Evolutionary conservation across 2,113 vertebrate species (phyloP).

Genomic region (Ciconia boyciana): DNA sequence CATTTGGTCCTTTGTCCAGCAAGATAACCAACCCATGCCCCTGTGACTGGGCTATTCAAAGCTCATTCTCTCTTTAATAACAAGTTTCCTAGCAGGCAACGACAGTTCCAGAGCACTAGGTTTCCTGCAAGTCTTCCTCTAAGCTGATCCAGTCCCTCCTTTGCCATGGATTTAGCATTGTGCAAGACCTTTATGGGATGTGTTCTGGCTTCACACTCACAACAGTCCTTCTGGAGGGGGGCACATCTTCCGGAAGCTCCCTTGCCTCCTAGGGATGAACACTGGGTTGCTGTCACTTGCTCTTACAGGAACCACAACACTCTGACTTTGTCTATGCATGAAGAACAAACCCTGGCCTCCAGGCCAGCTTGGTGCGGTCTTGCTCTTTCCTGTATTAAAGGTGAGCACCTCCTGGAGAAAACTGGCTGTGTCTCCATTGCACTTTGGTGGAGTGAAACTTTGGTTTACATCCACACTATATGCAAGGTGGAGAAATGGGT

Average conservation of each 20-base stretch:
- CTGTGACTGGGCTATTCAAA: not conserved
- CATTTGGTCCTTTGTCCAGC: not conserved
- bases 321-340: not conserved
- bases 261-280: not conserved
- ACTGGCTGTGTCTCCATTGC: not conserved
- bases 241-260: not conserved
- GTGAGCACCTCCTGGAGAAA: not conserved
- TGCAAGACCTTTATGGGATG: not conserved
- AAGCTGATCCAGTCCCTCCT: not conserved
- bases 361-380: not conserved
- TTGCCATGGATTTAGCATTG: not conserved
- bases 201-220: not conserved
- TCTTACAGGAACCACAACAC: fast-evolving
- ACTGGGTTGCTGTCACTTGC: not conserved
- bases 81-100: not conserved
- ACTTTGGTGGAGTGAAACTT: not conserved
- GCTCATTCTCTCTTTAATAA: not conserved
- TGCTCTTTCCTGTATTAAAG: not conserved
- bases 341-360: not conserved
- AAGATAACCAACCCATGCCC: not conserved
- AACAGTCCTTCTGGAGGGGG: not conserved
- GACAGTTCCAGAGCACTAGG: not conserved
- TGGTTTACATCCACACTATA: not conserved
- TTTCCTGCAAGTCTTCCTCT: not conserved
- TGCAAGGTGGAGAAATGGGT: not conserved